Base-by-base conservation (phyloP, 2,888 invertebrate species). In the Tridacna crocea region DNA sequence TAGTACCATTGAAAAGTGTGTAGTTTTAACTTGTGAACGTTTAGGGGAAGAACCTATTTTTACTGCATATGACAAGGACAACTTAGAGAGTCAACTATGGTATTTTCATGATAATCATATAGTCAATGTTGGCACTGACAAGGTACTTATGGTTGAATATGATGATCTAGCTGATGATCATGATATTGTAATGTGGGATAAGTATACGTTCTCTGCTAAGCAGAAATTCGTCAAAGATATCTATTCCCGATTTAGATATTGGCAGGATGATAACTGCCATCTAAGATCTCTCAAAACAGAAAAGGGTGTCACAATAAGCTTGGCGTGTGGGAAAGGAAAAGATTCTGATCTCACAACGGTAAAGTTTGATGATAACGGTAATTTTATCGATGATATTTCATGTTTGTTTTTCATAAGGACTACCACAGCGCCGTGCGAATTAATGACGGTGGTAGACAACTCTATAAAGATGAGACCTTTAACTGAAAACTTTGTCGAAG, bases 321-420 rank as follows among this genome's bases (percentile, higher is more conserved):
- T 55, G 55, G 55, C 15, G 3, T 55, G 55, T 55, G 15, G 36
- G 22, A 26, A 1, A 0, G 27, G 12, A 26, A 27, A 19, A 26
- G 15, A 8, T 3, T 65, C 65, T 65, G 65, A 65, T 27, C 27
- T 65, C 10, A 65, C 48, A 17, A 22, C 24, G 13, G 46, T 72
- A 22, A 22, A 24, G 12, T 72, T 72, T 24, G 55, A 72, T 26
- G 55, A 24, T 4, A 26, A 72, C 15, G 72, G 51, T 11, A 51
- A 48, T 48, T 55, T 51, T 51, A 15, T 47, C 17, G 72, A 51
- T 24, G 22, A 72, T 24, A 26, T 72, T 19, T 51, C 72, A 26
- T 72, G 72, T 26, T 24, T 55, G 11, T 51, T 72, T 26, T 72
- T 72, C 22, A 48, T 72, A 22, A 72, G 26, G 51, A 24, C 48